Conservation (phyloP, 2,797 vertebrate species). For the Oryzias dopingdopingensis region DNA sequence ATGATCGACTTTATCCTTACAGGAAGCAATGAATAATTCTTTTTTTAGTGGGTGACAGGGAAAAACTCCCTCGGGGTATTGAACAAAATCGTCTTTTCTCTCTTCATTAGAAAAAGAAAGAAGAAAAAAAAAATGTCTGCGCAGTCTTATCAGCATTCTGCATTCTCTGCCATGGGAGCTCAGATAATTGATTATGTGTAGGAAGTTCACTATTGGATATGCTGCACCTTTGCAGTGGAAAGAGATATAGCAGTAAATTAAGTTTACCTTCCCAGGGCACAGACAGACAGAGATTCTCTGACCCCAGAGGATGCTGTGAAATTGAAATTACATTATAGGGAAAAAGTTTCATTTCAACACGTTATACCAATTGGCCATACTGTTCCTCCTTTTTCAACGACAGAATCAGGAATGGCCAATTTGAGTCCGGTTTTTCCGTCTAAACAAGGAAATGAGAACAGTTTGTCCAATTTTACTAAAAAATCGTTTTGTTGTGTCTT, state of each 20-base stretch:
- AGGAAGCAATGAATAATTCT: conserved; percentile 77
- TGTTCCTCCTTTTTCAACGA: conserved; percentile 31
- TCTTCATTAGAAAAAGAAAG: conserved; percentile 76
- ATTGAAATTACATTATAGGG: conserved; percentile 61
- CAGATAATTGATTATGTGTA: conserved; percentile 81
- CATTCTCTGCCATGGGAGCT: conserved; percentile 73
- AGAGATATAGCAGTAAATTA: conserved; percentile 78
- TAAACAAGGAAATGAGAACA: too few relatives aligned
- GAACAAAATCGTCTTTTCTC: conserved; percentile 77
- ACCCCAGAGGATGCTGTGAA: conserved; percentile 70
- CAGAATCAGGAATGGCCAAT: conserved; percentile 14
- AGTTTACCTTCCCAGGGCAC: conserved; percentile 74
- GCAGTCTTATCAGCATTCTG: conserved; percentile 80
- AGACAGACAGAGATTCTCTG: conserved; percentile 65
- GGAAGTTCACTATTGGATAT: conserved; percentile 71
- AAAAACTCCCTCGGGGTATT: conserved; percentile 58
- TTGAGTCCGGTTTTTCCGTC: too few relatives aligned
- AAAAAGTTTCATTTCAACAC: conserved; percentile 40
- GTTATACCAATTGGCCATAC: conserved; percentile 44
- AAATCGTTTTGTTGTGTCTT: too few relatives aligned
- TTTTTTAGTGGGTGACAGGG: conserved; percentile 55
- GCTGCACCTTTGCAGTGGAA: conserved; percentile 59
- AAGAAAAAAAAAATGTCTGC: conserved; percentile 41
- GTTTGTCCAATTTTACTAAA: too few relatives aligned
- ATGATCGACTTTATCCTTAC: conserved; percentile 69